Conservation (phyloP, 2,797 vertebrate species). For the Discoglossus pictus region DNA sequence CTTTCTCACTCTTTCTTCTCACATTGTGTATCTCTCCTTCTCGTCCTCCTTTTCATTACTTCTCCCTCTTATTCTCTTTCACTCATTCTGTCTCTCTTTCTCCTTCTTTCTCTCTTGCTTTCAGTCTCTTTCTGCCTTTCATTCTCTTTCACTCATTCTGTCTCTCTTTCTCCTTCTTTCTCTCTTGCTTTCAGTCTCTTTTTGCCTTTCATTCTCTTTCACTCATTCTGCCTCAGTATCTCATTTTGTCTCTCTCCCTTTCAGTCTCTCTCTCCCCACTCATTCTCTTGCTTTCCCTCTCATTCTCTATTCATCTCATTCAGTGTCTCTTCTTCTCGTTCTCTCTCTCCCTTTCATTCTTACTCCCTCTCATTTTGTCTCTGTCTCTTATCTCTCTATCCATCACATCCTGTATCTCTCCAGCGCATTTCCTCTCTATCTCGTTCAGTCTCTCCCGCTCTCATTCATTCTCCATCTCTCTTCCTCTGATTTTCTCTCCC, state of each 20-base stretch:
- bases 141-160: constrained; percentile 11
- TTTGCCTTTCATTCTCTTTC: too few relatives aligned
- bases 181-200: constrained; percentile 10
- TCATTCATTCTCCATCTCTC: neutral
- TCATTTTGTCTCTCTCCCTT: too few relatives aligned
- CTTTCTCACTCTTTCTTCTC: too few relatives aligned
- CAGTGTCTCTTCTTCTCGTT: too few relatives aligned
- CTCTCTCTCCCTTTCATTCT: neutral
- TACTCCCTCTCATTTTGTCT: neutral
- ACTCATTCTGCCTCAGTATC: too few relatives aligned
- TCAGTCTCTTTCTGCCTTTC: neutral
- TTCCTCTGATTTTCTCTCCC: neutral
- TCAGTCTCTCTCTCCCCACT: too few relatives aligned
- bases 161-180: neutral
- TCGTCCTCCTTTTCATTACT: neutral
- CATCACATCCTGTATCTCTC: neutral
- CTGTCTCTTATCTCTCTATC: too few relatives aligned
- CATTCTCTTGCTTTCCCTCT: too few relatives aligned
- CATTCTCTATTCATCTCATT: too few relatives aligned
- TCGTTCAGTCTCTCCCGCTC: neutral
- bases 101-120: neutral
- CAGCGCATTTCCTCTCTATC: neutral
- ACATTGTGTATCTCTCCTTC: too few relatives aligned
- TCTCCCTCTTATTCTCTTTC: neutral
- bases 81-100: neutral